Base-by-base conservation (phyloP, 2,113 vertebrate genomes). In the Festucalex cinctus region DNA sequence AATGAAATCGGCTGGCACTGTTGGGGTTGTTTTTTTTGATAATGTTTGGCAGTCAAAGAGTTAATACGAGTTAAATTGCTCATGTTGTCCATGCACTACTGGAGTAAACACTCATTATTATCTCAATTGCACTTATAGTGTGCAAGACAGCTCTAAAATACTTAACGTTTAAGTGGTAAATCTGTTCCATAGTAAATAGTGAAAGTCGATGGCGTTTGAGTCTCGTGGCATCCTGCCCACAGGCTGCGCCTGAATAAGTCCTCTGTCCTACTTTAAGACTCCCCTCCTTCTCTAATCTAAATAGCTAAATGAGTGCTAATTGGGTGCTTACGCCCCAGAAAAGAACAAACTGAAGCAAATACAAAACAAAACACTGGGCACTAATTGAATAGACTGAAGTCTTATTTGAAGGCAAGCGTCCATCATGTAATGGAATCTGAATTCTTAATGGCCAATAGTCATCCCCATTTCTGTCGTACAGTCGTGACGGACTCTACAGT, bases 261-360 rank as follows among this genome's bases (percentile, higher is more conserved):
- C 64, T 68, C 72, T 82, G 79, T 83, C 74, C 73, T 65, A 53
- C 68, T 70, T 61, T 37, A 83, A 70, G 66, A 73, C 68, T 66
- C 43, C 65, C 22, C 64, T 81, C 63, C 64, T 54, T 43, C 61
- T 60, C 68, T 70, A 74, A 44, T 81, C 67, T 70, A 61, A 83
- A 58, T 37, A 39, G 72, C 70, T 81, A 83, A 86, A 77, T 83
- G 70, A 82, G 79, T 70, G 70, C 66, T 83, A 85, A 86, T 86
- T 68, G 73, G 83, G 80, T 76, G 62, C 62, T 79, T 75, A 61
- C 20, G n/a, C 71, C 9, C 62, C 62, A n/a, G 66, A 78, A 71
- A 63, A n/a, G 68, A 67, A 68, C 75, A 82, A 80, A 70, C 65
- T 67, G 49, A 70, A 58, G 66, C 63, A 79, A 77, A 81, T 62